A percentile compares a stretch with the other conserved stretches of the same genome.
Evolutionary conservation across 2,888 invertebrate species (phyloP).

Genomic region (Sacculina carcini): DNA sequence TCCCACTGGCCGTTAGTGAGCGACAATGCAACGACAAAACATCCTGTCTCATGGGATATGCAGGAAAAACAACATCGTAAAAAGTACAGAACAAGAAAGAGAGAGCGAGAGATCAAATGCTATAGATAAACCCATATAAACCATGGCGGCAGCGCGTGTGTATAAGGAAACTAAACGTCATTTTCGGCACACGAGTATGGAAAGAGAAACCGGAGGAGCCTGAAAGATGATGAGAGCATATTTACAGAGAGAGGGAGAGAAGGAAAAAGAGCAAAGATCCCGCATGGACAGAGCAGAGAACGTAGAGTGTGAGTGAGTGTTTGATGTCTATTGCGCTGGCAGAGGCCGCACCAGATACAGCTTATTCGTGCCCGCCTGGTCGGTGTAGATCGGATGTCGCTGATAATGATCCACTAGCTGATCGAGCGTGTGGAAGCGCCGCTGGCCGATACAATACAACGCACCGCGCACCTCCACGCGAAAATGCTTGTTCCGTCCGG

Average conservation of each 20-base stretch:
- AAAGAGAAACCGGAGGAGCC: background rate
- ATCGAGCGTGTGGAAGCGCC: slow-evolving; percentile 83
- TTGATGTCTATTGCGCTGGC: slow-evolving; percentile 24
- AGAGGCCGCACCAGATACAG: slow-evolving; percentile 83
- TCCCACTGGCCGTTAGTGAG: too few species aligned
- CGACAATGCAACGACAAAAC: too few species aligned
- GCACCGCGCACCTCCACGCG: slow-evolving; percentile 82
- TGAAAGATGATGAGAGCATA: background rate
- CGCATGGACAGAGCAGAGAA: background rate
- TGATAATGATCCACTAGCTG: slow-evolving; percentile 95
- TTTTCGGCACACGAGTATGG: background rate
- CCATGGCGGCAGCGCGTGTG: too few species aligned
- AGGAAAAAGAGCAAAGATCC: background rate
- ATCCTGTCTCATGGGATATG: background rate
- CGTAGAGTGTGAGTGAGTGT: background rate
- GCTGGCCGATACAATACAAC: slow-evolving; percentile 88
- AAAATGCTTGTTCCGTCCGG: slow-evolving; percentile 95
- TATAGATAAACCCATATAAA: too few species aligned
- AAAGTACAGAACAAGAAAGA: background rate
- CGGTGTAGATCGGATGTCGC: slow-evolving; percentile 93
- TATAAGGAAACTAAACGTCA: background rate
- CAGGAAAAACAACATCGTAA: background rate
- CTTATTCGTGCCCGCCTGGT: slow-evolving; percentile 91
- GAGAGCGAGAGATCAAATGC: background rate
- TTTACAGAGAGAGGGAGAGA: slow-evolving; percentile 5